Conservation (phyloP, 1,140 invertebrate species). For the Drosophila kanapiae region DNA sequence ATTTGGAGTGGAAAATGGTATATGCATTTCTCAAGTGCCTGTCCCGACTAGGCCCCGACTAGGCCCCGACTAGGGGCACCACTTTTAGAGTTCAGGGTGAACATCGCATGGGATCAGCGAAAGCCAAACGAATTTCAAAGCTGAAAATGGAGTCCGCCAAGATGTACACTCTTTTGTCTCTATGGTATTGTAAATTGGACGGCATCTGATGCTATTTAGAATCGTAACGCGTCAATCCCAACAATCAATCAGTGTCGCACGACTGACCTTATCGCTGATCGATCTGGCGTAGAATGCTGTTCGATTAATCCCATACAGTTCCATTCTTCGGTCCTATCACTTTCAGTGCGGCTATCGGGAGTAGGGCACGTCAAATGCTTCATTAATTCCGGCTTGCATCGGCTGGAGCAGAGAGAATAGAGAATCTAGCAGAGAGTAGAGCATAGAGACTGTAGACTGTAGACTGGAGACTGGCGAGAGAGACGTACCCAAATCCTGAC, state of each 20-base stretch:
- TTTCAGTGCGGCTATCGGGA: slow-evolving; percentile 58
- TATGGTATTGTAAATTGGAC: slow-evolving; percentile 4
- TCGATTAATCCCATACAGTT: slow-evolving; percentile 29
- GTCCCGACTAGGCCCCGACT: background rate
- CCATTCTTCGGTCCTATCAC: slow-evolving; percentile 47
- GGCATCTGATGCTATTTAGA: slow-evolving; percentile 2
- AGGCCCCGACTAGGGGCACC: background rate
- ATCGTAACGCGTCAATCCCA: background rate
- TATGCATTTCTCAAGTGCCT: slow-evolving; percentile 8
- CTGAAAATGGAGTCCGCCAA: background rate
- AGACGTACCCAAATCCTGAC: slow-evolving; percentile 58
- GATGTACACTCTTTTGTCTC: background rate
- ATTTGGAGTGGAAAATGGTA: slow-evolving; percentile 4
- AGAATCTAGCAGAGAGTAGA: background rate
- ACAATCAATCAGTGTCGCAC: slow-evolving; percentile 40
- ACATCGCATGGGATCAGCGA: slow-evolving; percentile 5
- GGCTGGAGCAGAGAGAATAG: background rate
- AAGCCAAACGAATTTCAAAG: slow-evolving; percentile 2
- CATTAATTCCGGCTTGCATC: slow-evolving; percentile 58
- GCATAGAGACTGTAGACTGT: background rate
- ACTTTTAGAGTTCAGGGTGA: slow-evolving; percentile 25
- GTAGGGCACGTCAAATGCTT: slow-evolving; percentile 73
- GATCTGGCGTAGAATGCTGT: slow-evolving; percentile 23
- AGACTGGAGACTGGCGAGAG: background rate
- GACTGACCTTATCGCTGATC: slow-evolving; percentile 29